phyloP scores from a whole-genome alignment of 2,797 vertebrate species.

The Gorsachius magnificus region DNA sequence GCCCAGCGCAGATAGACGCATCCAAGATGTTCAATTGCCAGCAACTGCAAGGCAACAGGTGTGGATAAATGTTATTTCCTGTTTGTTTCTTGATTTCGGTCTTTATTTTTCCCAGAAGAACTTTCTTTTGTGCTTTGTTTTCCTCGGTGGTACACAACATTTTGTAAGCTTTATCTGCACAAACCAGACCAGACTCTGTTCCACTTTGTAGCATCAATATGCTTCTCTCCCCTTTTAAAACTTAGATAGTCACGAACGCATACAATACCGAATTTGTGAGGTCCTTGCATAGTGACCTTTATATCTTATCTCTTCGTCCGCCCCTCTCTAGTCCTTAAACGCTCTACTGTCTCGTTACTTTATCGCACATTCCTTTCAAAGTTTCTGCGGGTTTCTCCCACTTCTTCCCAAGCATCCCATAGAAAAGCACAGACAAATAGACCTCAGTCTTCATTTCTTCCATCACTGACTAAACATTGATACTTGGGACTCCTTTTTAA shows the following conservation, averaged over 20 bases:
- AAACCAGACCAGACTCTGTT: not conserved
- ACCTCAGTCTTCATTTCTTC: not conserved
- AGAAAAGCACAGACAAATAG: not conserved
- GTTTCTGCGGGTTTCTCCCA: not conserved
- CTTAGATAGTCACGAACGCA: not conserved
- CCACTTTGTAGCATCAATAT: not conserved
- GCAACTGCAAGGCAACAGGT: not conserved
- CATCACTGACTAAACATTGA: not conserved
- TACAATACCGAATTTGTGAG: not conserved
- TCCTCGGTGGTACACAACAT: not conserved
- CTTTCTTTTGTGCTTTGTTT: not conserved
- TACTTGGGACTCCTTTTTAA: not conserved
- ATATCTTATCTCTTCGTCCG: not conserved
- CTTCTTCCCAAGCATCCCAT: not conserved
- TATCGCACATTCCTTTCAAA: not conserved
- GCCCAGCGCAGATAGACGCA: not conserved
- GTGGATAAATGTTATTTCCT: not conserved
- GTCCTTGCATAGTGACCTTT: not conserved
- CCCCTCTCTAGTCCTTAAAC: not conserved
- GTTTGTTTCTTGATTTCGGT: not conserved
- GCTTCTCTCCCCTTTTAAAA: not conserved
- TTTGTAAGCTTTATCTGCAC: not conserved
- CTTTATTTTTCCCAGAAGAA: slow-evolving; percentile 15
- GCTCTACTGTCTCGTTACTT: not conserved
- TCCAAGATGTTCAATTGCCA: not conserved